Evolutionary conservation across 1,140 invertebrate genomes (phyloP), one percentile per base, ranked within the genome.

Genomic region (Scaptodrosophila lebanonensis): DNA sequence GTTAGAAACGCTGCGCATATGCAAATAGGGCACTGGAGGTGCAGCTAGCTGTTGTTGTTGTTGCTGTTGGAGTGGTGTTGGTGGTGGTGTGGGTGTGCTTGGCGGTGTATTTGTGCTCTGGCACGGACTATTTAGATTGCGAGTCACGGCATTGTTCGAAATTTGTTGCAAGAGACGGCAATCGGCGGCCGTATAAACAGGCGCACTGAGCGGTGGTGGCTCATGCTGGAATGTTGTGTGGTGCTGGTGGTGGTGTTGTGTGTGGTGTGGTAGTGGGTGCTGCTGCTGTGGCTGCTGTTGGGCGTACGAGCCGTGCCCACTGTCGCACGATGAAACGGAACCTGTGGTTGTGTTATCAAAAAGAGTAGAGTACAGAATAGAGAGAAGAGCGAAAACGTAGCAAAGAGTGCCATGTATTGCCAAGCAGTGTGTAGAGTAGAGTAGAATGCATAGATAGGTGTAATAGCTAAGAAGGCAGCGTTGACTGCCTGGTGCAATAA

Each of bases 281-380:
- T 75, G 71, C 9, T 63, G 63, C 4, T 72, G 72, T 22, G 66
- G 69, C 36, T 77, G 68, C 73, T 91, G 90, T 88, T 93, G 92
- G 77, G 91, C 91, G 79, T 93, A 93, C 30, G 93, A 94, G 52
- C 93, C 94, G 86, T 93, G 93, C 75, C 94, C 94, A 72, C 94
- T 95, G 88, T 96, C 94, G 86, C 92, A 94, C 63, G 93, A 95
- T 58, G 93, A 94, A 62, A 94, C 91, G 45, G 94, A 95, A 85
- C 93, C 94, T 86, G 62, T 65, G 48, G 62, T 68, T 60, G 47
- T 69, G 47, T 42, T 36, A 48, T 25, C 44, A 29, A 57, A 57
- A 43, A 43, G 43, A 47, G 50, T 48, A 66, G 52, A 63, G 64
- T 63, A 63, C n/a, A 63, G 53, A 62, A 53, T 67, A 53, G 48